These are phyloP conservation scores for Baryphthengus martii DNA, from an alignment of 2,113 vertebrate species.

Conservation along the genomic window DNA sequence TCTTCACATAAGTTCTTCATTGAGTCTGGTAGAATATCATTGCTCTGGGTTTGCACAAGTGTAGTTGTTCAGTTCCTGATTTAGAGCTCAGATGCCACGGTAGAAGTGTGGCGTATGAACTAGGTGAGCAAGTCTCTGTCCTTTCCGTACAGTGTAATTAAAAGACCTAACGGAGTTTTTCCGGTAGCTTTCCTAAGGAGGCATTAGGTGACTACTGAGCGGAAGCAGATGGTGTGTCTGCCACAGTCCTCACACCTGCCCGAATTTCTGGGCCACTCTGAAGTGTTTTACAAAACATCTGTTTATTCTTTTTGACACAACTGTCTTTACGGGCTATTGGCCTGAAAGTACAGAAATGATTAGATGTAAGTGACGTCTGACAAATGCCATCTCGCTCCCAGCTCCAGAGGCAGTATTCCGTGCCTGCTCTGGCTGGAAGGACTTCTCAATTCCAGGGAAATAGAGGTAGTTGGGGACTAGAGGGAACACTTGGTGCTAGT, in stretches of 20 bases:
- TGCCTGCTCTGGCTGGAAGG: background rate
- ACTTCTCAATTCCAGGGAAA: background rate
- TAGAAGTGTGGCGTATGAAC: background rate
- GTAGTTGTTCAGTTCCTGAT: background rate
- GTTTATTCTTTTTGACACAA: background rate
- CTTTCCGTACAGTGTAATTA: background rate
- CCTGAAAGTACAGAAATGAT: background rate
- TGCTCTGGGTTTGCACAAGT: background rate
- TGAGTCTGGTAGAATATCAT: background rate
- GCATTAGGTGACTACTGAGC: background rate
- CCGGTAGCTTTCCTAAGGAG: background rate
- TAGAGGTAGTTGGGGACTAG: background rate
- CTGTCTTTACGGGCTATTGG: background rate
- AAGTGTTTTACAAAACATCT: background rate
- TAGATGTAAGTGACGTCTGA: background rate
- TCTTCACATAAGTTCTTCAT: background rate
- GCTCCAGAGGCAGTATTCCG: background rate
- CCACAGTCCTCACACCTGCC: background rate
- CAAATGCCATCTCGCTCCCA: background rate
- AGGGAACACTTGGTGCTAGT: rapidly evolving
- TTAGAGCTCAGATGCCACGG: background rate
- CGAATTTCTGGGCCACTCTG: background rate
- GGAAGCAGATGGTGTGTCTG: background rate
- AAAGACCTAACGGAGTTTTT: background rate
- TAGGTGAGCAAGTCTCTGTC: background rate